Percentiles rank a stretch among this genome's conserved stretches.
Conservation (phyloP, 2,797 vertebrate species). For the Notoglanidium macrostoma region DNA sequence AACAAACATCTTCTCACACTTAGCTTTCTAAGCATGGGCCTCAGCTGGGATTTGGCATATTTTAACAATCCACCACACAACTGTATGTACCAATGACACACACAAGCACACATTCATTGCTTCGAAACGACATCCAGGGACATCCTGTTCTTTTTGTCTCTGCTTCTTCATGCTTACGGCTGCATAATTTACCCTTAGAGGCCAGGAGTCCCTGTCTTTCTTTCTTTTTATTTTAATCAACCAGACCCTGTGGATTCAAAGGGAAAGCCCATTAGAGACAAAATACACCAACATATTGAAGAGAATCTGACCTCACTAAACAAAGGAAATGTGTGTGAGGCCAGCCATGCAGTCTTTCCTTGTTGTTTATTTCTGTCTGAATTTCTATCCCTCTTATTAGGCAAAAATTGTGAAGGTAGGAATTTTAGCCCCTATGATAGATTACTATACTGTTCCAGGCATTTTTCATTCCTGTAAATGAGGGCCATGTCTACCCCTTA, state of each 20-base stretch:
- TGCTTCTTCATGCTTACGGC: neutral
- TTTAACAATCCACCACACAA: constrained; percentile 40
- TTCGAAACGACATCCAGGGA: constrained; percentile 17
- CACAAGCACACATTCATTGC: neutral
- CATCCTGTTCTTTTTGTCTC: constrained; percentile 27
- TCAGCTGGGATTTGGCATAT: neutral
- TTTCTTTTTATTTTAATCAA: constrained; percentile 1
- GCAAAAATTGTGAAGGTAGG: neutral
- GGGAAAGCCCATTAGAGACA: constrained; percentile 15
- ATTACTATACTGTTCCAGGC: neutral
- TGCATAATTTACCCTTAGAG: neutral
- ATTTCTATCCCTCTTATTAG: neutral
- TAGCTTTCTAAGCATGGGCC: neutral
- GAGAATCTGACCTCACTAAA: constrained; percentile 3
- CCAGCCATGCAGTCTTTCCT: constrained; percentile 5
- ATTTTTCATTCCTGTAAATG: neutral
- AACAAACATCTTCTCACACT: neutral
- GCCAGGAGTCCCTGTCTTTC: neutral
- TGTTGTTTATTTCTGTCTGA: neutral
- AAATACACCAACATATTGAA: constrained; percentile 26
- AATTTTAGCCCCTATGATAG: neutral
- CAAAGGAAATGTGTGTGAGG: neutral
- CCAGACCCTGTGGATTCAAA: constrained; percentile 18
- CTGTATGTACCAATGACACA: neutral
- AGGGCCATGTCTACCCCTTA: neutral